Conservation (phyloP, 2,113 vertebrate genomes). For the Chaetura pelagica region DNA sequence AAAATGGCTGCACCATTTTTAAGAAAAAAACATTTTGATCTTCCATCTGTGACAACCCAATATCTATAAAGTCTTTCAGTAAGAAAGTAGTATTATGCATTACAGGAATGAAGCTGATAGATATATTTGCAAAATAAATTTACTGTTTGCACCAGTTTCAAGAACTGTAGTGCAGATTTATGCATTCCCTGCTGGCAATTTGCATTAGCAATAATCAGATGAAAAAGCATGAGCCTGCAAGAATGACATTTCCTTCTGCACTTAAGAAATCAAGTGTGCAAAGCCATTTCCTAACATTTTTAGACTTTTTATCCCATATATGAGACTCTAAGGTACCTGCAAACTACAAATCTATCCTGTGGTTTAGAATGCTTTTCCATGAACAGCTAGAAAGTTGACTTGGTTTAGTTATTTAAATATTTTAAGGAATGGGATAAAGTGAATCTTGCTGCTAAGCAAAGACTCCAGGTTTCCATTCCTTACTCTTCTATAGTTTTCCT, state of each 20-base stretch:
- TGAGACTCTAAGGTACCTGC: neutral
- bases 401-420: neutral
- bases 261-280: neutral
- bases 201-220: slow-evolving; percentile 47
- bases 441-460: neutral
- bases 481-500: neutral
- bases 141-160: neutral
- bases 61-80: neutral
- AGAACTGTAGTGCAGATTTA: slow-evolving; percentile 23
- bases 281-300: neutral
- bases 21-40: neutral
- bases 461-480: neutral
- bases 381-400: neutral
- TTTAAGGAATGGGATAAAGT: neutral
- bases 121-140: neutral
- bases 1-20: neutral
- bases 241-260: neutral
- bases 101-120: neutral
- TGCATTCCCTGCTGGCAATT: slow-evolving; percentile 2
- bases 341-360: neutral
- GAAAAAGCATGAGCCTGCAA: slow-evolving; percentile 19
- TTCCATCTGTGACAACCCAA: neutral
- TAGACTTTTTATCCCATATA: neutral
- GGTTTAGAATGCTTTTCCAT: neutral
- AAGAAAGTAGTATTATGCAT: neutral